A percentile compares a stretch with the other conserved stretches of the same genome.
phyloP scores from a whole-genome alignment of 2,888 invertebrate genomes.

The Eristalinus aeneus region DNA sequence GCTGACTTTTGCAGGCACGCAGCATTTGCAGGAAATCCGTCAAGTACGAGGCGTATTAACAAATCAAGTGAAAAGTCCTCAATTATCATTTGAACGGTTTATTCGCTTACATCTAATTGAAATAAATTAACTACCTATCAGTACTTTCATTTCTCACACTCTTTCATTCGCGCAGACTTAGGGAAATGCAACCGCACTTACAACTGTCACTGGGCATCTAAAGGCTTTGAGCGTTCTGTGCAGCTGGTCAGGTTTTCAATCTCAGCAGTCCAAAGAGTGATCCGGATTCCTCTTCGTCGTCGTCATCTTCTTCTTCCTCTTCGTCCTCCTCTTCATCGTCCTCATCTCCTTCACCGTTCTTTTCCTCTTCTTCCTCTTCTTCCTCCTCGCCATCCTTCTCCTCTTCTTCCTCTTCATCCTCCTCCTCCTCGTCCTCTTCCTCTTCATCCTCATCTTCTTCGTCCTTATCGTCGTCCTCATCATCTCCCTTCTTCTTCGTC shows the following conservation, averaged over 20 bases:
- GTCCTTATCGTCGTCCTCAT: background rate
- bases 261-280: background rate
- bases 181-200: background rate
- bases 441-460: background rate
- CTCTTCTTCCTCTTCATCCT: slow-evolving; percentile 10
- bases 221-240: no score
- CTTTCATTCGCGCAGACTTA: background rate
- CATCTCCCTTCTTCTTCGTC: background rate
- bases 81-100: background rate
- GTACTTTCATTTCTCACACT: slow-evolving; percentile 28
- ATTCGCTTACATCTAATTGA: background rate
- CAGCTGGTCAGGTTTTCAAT: background rate
- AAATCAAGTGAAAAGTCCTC: background rate
- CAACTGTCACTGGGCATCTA: background rate
- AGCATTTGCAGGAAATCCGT: no score
- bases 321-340: background rate
- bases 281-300: background rate
- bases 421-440: background rate
- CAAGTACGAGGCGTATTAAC: no score
- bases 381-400: background rate
- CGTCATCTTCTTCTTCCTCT: background rate
- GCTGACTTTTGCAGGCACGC: no score
- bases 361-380: background rate
- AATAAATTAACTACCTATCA: slow-evolving; percentile 42
- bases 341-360: background rate